phyloP scores from a whole-genome alignment of 2,797 vertebrate species.

The Anabas testudineus region DNA sequence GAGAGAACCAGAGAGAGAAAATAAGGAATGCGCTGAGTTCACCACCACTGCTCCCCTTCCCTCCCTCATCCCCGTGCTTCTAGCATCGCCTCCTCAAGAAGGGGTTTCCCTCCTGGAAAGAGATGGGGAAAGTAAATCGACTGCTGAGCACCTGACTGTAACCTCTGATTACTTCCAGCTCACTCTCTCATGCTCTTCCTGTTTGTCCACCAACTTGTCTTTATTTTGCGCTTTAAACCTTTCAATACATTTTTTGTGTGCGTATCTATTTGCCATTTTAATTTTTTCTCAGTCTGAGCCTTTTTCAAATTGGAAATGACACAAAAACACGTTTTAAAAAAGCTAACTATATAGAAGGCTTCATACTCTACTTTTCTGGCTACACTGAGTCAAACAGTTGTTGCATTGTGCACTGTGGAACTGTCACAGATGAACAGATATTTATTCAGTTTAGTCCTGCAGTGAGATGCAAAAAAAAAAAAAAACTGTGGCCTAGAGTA shows the following conservation, averaged over 20 bases:
- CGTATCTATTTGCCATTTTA: too few species aligned
- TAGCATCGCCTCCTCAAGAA: conserved; percentile 48
- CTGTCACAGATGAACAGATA: too few species aligned
- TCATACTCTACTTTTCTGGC: too few species aligned
- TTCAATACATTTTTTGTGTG: too few species aligned
- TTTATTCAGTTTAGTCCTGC: too few species aligned
- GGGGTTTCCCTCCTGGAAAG: conserved; percentile 55
- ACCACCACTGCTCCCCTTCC: conserved; percentile 27
- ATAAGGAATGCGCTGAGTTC: conserved; percentile 69
- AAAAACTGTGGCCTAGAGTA: too few species aligned
- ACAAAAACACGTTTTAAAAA: not conserved
- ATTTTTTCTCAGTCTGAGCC: too few species aligned
- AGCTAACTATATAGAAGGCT: too few species aligned
- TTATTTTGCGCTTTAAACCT: not conserved
- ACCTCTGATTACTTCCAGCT: conserved; percentile 46
- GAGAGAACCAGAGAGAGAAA: conserved; percentile 46
- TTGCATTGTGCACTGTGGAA: too few species aligned
- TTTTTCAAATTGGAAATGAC: too few species aligned
- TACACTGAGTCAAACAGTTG: too few species aligned
- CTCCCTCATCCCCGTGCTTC: conserved; percentile 24
- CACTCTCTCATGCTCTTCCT: conserved; percentile 3
- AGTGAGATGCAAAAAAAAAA: too few species aligned
- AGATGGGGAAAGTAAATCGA: conserved; percentile 59
- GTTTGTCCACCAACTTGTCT: not conserved
- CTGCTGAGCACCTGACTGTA: conserved; percentile 53